Conservation (phyloP, 2,113 vertebrate species). For the pig (Sus scrofa) region T2T-Sscrofa CM000813.6:32577001-32577500, state of each 20-base stretch:
- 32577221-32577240: slow-evolving; percentile 46
- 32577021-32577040: neutral
- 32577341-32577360: neutral
- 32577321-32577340: slow-evolving; percentile 37
- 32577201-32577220: neutral
- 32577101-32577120: slow-evolving; percentile 22
- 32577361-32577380: slow-evolving; percentile 24
- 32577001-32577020: slow-evolving; percentile 40
- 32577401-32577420: slow-evolving; percentile 21
- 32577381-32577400: neutral
- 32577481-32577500: neutral
- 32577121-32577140: slow-evolving; percentile 48
- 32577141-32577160: slow-evolving; percentile 59
- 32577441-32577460: slow-evolving; percentile 26
- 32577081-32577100: neutral
- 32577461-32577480: neutral
- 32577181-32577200: slow-evolving; percentile 23
- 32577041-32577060: neutral
- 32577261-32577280: neutral
- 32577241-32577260: neutral
- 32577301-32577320: slow-evolving; percentile 29
- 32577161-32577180: neutral
- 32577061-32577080: slow-evolving; percentile 20
- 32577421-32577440: neutral
- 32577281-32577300: slow-evolving; percentile 20